Conservation (phyloP, 1,140 invertebrate species). For the Eueides isabella region DNA sequence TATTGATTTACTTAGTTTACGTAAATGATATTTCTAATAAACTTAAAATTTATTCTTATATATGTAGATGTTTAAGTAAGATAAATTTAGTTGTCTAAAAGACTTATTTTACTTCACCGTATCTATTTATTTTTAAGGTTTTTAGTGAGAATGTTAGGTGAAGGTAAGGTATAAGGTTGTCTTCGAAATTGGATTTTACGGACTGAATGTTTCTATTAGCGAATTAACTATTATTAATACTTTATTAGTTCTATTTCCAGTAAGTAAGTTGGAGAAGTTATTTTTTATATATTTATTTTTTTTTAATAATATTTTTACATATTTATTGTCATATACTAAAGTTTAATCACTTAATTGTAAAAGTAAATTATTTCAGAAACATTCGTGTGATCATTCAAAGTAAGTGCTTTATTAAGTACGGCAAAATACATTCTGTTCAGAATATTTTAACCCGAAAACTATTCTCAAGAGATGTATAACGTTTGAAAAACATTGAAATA, state of each 20-base stretch:
- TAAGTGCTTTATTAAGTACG: slow-evolving; percentile 2
- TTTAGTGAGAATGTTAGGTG: not conserved
- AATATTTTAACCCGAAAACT: slow-evolving; percentile 11
- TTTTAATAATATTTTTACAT: not conserved
- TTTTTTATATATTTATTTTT: not conserved
- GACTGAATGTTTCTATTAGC: not conserved
- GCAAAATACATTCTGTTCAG: slow-evolving; percentile 8
- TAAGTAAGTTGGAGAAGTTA: not conserved
- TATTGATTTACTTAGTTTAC: not conserved
- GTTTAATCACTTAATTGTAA: not conserved
- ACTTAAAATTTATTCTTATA: not conserved
- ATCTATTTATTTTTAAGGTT: not conserved
- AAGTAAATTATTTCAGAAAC: slow-evolving; percentile 3
- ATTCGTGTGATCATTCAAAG: not conserved
- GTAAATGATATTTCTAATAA: not conserved
- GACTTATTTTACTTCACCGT: too few species aligned
- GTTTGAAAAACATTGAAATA: slow-evolving; percentile 24
- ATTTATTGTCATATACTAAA: not conserved
- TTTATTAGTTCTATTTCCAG: not conserved
- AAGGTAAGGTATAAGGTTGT: not conserved
- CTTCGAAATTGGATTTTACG: not conserved
- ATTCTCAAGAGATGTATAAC: slow-evolving; percentile 16
- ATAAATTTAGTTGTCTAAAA: too few species aligned
- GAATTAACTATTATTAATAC: not conserved
- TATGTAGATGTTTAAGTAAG: not conserved